phyloP scores from a whole-genome alignment of 2,888 invertebrate species.

The Troides oblongomaculatus region DNA sequence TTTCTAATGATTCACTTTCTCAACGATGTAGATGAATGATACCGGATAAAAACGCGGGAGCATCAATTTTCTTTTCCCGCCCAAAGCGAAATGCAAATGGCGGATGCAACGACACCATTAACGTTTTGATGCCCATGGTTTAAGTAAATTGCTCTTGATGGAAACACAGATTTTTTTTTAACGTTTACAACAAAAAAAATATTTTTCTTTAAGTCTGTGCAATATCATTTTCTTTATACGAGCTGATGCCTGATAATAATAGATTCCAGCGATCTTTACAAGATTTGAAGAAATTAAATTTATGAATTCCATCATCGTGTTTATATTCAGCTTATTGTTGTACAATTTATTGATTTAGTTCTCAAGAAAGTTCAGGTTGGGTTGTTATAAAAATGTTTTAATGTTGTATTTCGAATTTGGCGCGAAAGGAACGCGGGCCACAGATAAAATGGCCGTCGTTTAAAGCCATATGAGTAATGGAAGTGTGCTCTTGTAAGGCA shows the following conservation, averaged over 20 bases:
- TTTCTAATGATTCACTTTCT: slow-evolving; percentile 68
- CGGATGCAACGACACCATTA: slow-evolving; percentile 39
- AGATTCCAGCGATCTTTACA: too few relatives aligned
- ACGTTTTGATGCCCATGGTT: slow-evolving; percentile 34
- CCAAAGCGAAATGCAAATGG: slow-evolving; percentile 66
- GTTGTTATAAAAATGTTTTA: slow-evolving; percentile 6
- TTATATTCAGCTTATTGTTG: too few relatives aligned
- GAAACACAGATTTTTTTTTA: neutral
- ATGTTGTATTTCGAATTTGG: slow-evolving; percentile 18
- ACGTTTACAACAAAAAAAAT: neutral
- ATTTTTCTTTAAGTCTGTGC: neutral
- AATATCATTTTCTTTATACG: neutral
- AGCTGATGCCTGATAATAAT: too few relatives aligned
- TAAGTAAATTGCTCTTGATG: neutral
- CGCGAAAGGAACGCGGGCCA: slow-evolving; percentile 22
- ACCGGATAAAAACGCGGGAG: slow-evolving; percentile 50
- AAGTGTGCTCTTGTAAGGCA: slow-evolving; percentile 22
- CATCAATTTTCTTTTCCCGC: slow-evolving; percentile 61
- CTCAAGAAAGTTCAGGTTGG: slow-evolving; percentile 4
- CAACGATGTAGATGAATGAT: slow-evolving; percentile 45
- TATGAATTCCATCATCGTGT: too few relatives aligned
- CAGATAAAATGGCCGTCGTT: slow-evolving; percentile 30
- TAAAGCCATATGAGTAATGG: slow-evolving; percentile 33
- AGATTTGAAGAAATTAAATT: neutral
- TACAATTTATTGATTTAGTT: neutral